These are phyloP conservation scores for Diarsia dahlii DNA, from an alignment of 2,888 invertebrate genomes.

Conservation along the genomic window DNA sequence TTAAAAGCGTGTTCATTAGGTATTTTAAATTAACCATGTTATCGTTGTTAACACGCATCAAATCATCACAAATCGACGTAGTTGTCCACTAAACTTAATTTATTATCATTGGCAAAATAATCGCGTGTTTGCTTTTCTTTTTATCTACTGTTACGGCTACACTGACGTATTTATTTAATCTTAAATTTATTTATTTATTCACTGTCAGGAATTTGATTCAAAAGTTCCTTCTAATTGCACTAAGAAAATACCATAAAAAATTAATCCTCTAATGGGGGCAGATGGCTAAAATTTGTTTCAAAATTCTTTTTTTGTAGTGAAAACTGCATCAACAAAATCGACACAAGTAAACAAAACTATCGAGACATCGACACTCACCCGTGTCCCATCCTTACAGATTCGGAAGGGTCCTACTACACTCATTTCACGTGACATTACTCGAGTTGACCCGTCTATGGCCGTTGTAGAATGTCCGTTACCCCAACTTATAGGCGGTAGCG, in stretches of 20 bases:
- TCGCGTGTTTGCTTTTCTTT: not conserved
- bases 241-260: no score
- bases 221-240: no score
- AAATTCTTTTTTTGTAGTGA: no score
- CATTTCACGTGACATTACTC: conserved; percentile 88
- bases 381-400: conserved; percentile 74
- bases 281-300: no score
- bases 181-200: not conserved
- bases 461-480: conserved; percentile 60
- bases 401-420: conserved; percentile 77
- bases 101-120: not conserved
- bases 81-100: not conserved
- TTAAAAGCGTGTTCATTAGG: not conserved
- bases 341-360: conserved; percentile 4
- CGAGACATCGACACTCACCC: conserved; percentile 39
- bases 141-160: not conserved
- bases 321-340: not conserved
- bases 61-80: not conserved
- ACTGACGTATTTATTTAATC: not conserved
- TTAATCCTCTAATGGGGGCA: no score
- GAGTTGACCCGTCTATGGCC: conserved; percentile 81
- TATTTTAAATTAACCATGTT: not conserved
- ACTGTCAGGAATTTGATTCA: no score
- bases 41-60: not conserved
- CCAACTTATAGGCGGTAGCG: conserved; percentile 63